Evolutionary conservation across 1,140 invertebrate genomes (phyloP).

Genomic region (Zaprionus inermis): DNA sequence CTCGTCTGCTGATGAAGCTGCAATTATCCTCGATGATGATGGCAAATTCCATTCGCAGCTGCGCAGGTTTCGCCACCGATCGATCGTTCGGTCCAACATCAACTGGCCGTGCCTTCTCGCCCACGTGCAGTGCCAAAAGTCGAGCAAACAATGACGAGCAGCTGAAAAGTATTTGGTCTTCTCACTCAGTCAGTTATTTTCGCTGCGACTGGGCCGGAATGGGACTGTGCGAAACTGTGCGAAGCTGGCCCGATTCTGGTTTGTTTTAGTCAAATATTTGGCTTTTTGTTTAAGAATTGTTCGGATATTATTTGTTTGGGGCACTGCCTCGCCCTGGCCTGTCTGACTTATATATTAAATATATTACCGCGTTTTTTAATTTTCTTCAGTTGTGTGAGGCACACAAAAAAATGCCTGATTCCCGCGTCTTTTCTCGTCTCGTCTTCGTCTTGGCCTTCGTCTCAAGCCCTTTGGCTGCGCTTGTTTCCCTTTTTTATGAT

Average conservation of each 20-base stretch:
- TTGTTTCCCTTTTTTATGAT: constrained; percentile 55
- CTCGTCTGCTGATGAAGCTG: constrained; percentile 41
- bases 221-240: neutral
- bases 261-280: constrained; percentile 67
- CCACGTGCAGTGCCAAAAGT: constrained; percentile 53
- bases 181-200: constrained; percentile 67
- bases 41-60: constrained; percentile 65
- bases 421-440: constrained; percentile 8
- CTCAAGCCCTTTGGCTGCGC: constrained; percentile 28
- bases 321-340: constrained; percentile 15
- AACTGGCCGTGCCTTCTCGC: constrained; percentile 1
- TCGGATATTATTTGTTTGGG: constrained; percentile 42
- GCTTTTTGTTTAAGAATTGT: constrained; percentile 59
- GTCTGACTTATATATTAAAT: constrained; percentile 40
- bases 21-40: constrained; percentile 71
- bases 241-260: constrained; percentile 24
- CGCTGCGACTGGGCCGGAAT: neutral
- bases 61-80: constrained; percentile 24
- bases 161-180: constrained; percentile 68
- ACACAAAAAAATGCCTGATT: constrained; percentile 59
- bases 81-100: constrained; percentile 2
- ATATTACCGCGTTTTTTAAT: constrained; percentile 56
- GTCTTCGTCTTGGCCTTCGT: constrained; percentile 22
- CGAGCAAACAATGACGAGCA: constrained; percentile 67
- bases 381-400: constrained; percentile 50